Conservation (phyloP, 2,888 invertebrate genomes). For the Drosophila eohydei region DNA sequence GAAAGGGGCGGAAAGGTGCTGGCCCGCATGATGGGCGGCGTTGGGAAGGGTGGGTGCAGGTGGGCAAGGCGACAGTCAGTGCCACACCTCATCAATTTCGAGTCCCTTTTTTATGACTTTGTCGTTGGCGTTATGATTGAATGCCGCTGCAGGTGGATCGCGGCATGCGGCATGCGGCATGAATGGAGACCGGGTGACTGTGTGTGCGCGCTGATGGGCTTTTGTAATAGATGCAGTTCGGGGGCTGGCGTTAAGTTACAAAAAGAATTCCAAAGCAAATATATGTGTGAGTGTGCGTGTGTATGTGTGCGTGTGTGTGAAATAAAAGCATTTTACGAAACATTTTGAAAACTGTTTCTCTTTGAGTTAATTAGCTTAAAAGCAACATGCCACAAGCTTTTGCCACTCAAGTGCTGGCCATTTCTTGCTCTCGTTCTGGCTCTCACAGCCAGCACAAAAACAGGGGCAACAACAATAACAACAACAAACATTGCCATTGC, state of each 20-base stretch:
- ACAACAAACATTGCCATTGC: slow-evolving; percentile 23
- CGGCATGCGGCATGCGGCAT: slow-evolving; percentile 15
- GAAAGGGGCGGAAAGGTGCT: slow-evolving; percentile 45
- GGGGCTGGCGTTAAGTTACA: not conserved
- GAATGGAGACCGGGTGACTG: not conserved
- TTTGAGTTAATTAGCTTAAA: slow-evolving; percentile 59
- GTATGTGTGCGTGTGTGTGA: not conserved
- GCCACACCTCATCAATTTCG: slow-evolving; percentile 74
- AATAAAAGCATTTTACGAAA: slow-evolving; percentile 40
- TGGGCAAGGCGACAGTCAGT: slow-evolving; percentile 53
- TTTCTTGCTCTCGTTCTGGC: slow-evolving; percentile 2
- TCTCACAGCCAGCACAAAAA: slow-evolving; percentile 5
- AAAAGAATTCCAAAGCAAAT: slow-evolving; percentile 6
- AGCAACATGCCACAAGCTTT: slow-evolving; percentile 35
- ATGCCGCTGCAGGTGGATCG: slow-evolving; percentile 56
- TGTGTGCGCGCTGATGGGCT: slow-evolving; percentile 1
- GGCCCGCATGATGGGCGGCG: slow-evolving; percentile 20
- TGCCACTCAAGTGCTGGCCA: not conserved
- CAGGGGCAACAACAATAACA: slow-evolving; percentile 8
- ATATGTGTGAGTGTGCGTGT: not conserved
- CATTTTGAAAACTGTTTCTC: slow-evolving; percentile 40
- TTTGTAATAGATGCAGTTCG: not conserved
- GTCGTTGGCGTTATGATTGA: slow-evolving; percentile 64
- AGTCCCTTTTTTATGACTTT: slow-evolving; percentile 59
- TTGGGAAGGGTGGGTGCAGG: slow-evolving; percentile 6